Conservation (phyloP, 2,113 vertebrate genomes). For the Pungitius pungitius region DNA sequence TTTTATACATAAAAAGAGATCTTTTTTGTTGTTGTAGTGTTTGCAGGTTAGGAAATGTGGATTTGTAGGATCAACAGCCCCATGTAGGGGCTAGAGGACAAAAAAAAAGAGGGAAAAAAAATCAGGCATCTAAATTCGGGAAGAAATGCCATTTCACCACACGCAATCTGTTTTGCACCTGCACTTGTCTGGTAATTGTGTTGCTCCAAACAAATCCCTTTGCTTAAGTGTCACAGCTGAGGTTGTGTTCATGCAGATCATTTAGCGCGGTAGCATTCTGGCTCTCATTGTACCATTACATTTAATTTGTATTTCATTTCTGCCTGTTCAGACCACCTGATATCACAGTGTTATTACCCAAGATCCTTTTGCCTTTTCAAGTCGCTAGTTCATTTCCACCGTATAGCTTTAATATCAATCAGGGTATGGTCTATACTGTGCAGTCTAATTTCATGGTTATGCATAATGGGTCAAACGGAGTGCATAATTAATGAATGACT, state of each 20-base stretch:
- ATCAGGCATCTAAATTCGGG: not conserved
- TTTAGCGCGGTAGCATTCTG: not conserved
- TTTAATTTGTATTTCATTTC: not conserved
- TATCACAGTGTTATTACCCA: not conserved
- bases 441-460: not conserved
- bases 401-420: not conserved
- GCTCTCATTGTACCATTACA: not conserved
- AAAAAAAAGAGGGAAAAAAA: too few relatives aligned
- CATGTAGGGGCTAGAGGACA: too few relatives aligned
- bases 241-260: conserved; percentile 16
- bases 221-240: not conserved
- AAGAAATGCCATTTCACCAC: not conserved
- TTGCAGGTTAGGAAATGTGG: not conserved
- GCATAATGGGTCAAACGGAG: not conserved
- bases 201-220: not conserved
- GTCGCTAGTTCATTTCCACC: not conserved
- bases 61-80: not conserved
- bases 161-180: not conserved
- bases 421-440: not conserved
- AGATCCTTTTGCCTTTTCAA: not conserved
- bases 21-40: too few relatives aligned
- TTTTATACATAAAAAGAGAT: too few relatives aligned
- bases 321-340: not conserved
- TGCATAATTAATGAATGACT: not conserved
- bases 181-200: not conserved